Conservation (phyloP, 2,888 invertebrate genomes). For the Pseudococcus viburni region DNA sequence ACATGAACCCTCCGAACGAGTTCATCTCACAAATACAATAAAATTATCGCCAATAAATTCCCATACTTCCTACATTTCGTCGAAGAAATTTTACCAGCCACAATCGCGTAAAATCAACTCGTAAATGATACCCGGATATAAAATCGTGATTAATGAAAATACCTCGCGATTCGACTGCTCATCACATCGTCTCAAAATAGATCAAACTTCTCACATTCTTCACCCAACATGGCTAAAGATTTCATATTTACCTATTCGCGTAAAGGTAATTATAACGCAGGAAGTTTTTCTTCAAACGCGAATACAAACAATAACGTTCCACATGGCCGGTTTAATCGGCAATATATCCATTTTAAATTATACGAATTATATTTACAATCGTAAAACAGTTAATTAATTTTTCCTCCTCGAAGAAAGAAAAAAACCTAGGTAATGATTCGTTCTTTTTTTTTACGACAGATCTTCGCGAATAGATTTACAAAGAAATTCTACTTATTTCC, state of each 20-base stretch:
- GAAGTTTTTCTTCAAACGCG: constrained; percentile 21
- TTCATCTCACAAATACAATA: neutral
- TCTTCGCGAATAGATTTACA: neutral
- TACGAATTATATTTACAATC: constrained; percentile 12
- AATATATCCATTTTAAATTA: constrained; percentile 43
- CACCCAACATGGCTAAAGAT: neutral
- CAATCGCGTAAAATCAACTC: neutral
- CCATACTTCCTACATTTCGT: neutral
- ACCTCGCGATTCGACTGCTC: neutral
- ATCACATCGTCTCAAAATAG: neutral
- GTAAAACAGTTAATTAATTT: constrained; percentile 42
- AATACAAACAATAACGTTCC: constrained; percentile 41
- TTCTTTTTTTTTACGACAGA: neutral
- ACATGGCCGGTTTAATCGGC: constrained; percentile 19
- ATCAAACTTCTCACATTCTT: constrained; percentile 34
- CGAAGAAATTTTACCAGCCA: neutral
- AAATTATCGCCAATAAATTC: neutral
- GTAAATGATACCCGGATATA: constrained; percentile 28
- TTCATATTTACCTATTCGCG: neutral
- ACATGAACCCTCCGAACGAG: neutral
- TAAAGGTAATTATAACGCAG: neutral
- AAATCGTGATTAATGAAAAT: constrained; percentile 13
- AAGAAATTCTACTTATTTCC: neutral
- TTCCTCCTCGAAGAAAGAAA: neutral
- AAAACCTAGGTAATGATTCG: neutral